Evolutionary conservation across 64 coral and sea anemone genomes (phyloP).

Genomic region (Anthopleura sola): DNA sequence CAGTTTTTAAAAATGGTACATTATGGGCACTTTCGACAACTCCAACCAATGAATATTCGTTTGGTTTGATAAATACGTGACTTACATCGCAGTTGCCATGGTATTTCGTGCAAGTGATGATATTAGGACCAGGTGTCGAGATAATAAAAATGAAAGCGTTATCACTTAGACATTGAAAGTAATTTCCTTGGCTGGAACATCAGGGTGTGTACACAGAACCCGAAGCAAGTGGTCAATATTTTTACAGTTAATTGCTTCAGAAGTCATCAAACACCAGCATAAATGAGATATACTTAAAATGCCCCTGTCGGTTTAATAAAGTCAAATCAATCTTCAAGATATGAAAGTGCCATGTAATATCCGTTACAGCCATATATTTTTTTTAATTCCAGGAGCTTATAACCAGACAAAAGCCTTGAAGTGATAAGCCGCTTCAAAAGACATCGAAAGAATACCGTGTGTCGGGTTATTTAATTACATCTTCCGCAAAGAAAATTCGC

Average conservation of each 20-base stretch:
- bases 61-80: too few species aligned
- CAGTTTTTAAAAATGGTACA: too few species aligned
- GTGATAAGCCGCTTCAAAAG: too few species aligned
- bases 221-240: not conserved
- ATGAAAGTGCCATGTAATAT: not conserved
- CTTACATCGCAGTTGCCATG: too few species aligned
- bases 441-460: too few species aligned
- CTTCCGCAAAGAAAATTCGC: not conserved
- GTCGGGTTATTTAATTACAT: not conserved
- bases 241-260: not conserved
- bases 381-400: not conserved
- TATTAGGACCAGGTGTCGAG: too few species aligned
- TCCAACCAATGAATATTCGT: too few species aligned
- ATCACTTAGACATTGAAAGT: too few species aligned
- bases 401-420: too few species aligned
- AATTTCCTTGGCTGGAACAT: not conserved
- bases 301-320: not conserved
- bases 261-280: not conserved
- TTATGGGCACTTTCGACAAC: too few species aligned
- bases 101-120: too few species aligned
- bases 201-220: not conserved
- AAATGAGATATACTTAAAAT: not conserved
- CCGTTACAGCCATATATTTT: not conserved
- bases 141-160: too few species aligned
- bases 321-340: not conserved